These are phyloP conservation scores for Bombus terrestris DNA, from an alignment of 1,140 invertebrate species.

Conservation along the genomic window DNA sequence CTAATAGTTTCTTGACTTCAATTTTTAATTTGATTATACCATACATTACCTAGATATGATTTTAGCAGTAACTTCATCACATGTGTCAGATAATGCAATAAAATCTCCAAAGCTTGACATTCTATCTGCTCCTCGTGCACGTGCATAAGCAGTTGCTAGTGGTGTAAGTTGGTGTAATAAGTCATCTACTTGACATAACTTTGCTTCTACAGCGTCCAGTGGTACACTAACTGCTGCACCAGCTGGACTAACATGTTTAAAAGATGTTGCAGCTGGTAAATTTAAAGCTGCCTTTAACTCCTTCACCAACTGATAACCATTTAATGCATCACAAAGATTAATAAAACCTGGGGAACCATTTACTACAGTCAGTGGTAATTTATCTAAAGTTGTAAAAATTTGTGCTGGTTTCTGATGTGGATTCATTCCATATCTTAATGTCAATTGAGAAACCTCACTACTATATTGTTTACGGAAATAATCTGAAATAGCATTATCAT, in stretches of 20 bases:
- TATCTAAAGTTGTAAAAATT: constrained; percentile 90
- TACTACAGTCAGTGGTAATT: constrained; percentile 94
- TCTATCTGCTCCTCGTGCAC: constrained; percentile 97
- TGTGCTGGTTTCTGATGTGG: constrained; percentile 99
- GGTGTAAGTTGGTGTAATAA: constrained; percentile 89
- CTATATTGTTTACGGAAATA: constrained; percentile 97
- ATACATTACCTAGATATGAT: constrained; percentile 85
- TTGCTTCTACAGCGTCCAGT: constrained; percentile 88
- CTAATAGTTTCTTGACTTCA: background rate
- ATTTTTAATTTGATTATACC: background rate
- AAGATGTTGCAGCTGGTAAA: constrained; percentile 96
- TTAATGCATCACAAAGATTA: constrained; percentile 98
- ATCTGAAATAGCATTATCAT: constrained; percentile 97
- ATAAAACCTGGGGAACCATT: constrained; percentile 99
- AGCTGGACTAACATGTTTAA: constrained; percentile 98
- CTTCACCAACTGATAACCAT: constrained; percentile 97
- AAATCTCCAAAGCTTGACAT: constrained; percentile 99
- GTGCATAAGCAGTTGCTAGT: constrained; percentile 96
- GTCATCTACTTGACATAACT: constrained; percentile 97
- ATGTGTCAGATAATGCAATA: constrained; percentile 95
- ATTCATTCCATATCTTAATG: constrained; percentile 98
- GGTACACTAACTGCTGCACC: constrained; percentile 96
- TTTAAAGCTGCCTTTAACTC: constrained; percentile 92
- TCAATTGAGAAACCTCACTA: constrained; percentile 89
- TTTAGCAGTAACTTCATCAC: constrained; percentile 93